Conservation (phyloP, 1,140 invertebrate species). For the Mycetomoellerius zeteki region DNA sequence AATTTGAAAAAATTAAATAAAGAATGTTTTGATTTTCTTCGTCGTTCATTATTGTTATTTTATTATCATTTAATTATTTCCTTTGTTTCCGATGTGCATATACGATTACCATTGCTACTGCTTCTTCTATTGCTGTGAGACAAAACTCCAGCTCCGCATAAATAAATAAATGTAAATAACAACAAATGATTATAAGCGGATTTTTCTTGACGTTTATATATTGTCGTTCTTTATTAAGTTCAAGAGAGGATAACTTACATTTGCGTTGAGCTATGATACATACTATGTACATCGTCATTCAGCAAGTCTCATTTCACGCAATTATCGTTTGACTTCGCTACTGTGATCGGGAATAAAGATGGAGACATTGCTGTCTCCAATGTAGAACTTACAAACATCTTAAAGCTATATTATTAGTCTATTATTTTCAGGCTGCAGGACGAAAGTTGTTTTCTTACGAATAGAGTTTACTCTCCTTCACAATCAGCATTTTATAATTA, state of each 20-base stretch:
- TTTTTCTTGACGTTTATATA: constrained; percentile 73
- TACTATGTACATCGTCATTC: constrained; percentile 80
- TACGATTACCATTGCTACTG: neutral
- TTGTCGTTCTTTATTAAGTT: constrained; percentile 85
- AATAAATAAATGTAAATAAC: constrained; percentile 12
- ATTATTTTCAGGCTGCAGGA: constrained; percentile 71
- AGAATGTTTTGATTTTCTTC: neutral
- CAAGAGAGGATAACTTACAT: constrained; percentile 83
- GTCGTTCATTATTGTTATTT: neutral
- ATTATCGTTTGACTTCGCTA: constrained; percentile 49
- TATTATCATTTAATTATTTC: neutral
- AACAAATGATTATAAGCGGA: neutral
- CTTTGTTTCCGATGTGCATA: neutral
- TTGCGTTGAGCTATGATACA: constrained; percentile 82
- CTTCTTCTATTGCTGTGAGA: neutral
- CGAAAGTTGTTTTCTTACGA: constrained; percentile 63
- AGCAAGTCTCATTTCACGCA: constrained; percentile 48
- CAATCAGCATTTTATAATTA: neutral
- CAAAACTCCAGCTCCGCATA: neutral
- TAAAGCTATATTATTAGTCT: constrained; percentile 69
- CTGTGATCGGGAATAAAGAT: constrained; percentile 48
- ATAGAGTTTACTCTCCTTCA: neutral
- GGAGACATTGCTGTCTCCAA: constrained; percentile 34
- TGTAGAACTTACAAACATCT: constrained; percentile 70
- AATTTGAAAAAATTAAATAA: neutral